Conservation (phyloP, 2,888 invertebrate species). For the Temnothorax unifasciatus region DNA sequence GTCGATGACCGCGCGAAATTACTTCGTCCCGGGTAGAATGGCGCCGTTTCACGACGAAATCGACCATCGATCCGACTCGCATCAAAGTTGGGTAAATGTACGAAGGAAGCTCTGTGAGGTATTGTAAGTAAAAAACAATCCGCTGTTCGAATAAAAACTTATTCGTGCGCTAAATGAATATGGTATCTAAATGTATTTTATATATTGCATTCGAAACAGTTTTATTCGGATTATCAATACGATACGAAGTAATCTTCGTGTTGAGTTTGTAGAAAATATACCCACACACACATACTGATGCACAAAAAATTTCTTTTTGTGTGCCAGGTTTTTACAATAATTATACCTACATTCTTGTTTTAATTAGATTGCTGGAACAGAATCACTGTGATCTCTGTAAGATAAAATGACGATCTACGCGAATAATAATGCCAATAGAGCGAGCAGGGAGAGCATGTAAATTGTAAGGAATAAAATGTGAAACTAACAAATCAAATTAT, state of each 20-base stretch:
- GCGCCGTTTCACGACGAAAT: conserved; percentile 6
- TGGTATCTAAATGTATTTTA: background rate
- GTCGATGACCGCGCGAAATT: conserved; percentile 26
- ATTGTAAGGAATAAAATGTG: background rate
- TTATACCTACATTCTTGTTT: background rate
- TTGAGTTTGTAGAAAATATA: background rate
- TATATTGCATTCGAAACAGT: background rate
- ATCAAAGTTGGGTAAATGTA: background rate
- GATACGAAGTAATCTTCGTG: background rate
- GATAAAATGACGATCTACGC: background rate
- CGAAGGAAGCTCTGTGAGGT: background rate
- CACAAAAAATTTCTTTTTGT: background rate
- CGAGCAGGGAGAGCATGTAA: background rate
- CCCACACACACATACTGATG: background rate
- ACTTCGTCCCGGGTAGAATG: conserved; percentile 18
- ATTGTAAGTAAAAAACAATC: background rate
- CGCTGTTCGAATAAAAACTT: background rate
- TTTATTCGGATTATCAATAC: background rate
- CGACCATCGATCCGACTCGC: conserved; percentile 9
- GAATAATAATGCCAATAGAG: background rate
- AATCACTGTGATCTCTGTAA: background rate
- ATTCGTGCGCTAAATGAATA: background rate
- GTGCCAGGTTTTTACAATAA: background rate
- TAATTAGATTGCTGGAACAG: background rate
- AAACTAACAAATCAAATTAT: background rate